Evolutionary conservation across 1,140 invertebrate species (phyloP).

Genomic region (Macrobrachium rosenbergii): DNA sequence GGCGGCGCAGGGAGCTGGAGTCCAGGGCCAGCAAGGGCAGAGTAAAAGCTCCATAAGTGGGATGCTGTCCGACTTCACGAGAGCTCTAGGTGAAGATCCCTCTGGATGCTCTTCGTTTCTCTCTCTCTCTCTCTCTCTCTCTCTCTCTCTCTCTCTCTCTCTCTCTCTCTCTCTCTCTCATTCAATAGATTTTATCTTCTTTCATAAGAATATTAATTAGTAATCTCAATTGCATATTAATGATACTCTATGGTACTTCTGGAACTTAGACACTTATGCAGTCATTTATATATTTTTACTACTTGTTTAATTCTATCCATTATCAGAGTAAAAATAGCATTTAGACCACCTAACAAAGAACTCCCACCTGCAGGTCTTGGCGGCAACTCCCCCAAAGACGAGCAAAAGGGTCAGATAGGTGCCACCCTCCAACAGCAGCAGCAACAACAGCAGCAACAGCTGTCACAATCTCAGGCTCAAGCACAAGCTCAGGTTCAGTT

Average conservation of each 20-base stretch:
- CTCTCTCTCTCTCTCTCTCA: neutral
- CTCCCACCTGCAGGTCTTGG: conserved; percentile 45
- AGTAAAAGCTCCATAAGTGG: conserved; percentile 70
- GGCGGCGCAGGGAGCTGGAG: conserved; percentile 3
- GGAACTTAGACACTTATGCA: too few relatives aligned
- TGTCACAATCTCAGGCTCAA: conserved; percentile 38
- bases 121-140: too few relatives aligned
- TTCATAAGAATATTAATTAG: too few relatives aligned
- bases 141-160: neutral
- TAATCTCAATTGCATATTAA: too few relatives aligned
- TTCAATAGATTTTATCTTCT: too few relatives aligned
- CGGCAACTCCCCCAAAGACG: conserved; percentile 51
- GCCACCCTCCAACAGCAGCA: conserved; percentile 33
- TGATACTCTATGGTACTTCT: too few relatives aligned
- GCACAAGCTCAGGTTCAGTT: conserved; percentile 33
- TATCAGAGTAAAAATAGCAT: too few relatives aligned
- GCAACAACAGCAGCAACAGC: conserved; percentile 33
- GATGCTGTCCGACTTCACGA: conserved; percentile 74
- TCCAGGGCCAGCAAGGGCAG: conserved; percentile 30
- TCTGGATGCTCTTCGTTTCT: neutral
- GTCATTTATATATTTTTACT: too few relatives aligned
- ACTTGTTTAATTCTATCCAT: too few relatives aligned
- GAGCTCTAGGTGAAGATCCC: conserved; percentile 69
- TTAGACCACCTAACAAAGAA: too few relatives aligned
- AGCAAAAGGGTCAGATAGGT: conserved; percentile 37